Evolutionary conservation across 2,888 invertebrate genomes (phyloP).

Genomic region (Nemotelus nigrinus): DNA sequence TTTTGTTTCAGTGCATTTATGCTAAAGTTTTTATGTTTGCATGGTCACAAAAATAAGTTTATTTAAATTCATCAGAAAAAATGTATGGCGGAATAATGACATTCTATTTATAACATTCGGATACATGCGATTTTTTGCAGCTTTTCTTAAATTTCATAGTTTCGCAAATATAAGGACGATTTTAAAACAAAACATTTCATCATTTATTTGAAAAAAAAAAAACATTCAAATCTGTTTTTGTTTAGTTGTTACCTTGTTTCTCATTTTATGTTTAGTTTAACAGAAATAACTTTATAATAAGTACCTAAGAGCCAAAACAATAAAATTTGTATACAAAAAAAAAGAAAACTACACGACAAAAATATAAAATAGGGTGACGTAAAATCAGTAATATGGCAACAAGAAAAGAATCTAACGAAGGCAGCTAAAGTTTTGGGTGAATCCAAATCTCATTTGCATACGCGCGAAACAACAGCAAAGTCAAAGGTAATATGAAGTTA

Average conservation of each 20-base stretch:
- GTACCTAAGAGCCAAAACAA: background rate
- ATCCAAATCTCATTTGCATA: slow-evolving; percentile 66
- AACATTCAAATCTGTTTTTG: background rate
- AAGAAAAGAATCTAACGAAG: slow-evolving; percentile 67
- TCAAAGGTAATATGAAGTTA: slow-evolving; percentile 62
- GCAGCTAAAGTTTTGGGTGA: slow-evolving; percentile 69
- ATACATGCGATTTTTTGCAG: too few relatives aligned
- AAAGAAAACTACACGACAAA: slow-evolving; percentile 38
- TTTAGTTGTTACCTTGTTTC: background rate
- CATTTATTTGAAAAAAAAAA: too few relatives aligned
- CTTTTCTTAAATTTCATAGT: too few relatives aligned
- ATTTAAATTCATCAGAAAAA: too few relatives aligned
- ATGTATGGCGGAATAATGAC: too few relatives aligned
- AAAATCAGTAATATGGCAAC: slow-evolving; percentile 66
- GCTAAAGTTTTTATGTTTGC: too few relatives aligned
- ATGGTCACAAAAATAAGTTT: too few relatives aligned
- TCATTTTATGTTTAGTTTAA: background rate
- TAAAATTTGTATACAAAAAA: background rate
- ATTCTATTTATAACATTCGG: too few relatives aligned
- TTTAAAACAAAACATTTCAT: too few relatives aligned
- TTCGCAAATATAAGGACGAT: too few relatives aligned
- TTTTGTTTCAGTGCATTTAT: too few relatives aligned
- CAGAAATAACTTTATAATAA: background rate
- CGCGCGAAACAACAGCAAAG: slow-evolving; percentile 65
- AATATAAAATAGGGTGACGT: slow-evolving; percentile 61